A percentile compares a stretch with the other conserved stretches of the same genome.
phyloP scores from a whole-genome alignment of 2,797 vertebrate genomes.

The Enteromius fasciolatus region DNA sequence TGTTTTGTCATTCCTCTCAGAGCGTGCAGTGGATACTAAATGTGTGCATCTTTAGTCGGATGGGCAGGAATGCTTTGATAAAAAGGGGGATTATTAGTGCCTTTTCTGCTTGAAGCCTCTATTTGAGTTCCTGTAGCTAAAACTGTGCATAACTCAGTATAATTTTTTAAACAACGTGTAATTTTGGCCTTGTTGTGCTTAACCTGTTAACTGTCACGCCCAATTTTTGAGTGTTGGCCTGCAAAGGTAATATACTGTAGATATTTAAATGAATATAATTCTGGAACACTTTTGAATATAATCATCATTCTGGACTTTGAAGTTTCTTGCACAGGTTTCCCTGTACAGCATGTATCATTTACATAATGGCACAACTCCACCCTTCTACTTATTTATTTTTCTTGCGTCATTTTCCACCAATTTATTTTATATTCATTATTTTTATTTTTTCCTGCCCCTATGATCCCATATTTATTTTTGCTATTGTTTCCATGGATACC shows the following conservation, averaged over 20 bases:
- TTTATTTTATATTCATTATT: not conserved
- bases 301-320: no score
- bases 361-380: not conserved
- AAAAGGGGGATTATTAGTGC: not conserved
- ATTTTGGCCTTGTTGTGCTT: not conserved
- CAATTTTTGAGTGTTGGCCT: no score
- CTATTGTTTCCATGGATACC: conserved; percentile 23
- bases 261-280: no score
- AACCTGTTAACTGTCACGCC: no score
- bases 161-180: not conserved
- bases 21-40: not conserved
- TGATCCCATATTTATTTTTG: conserved; percentile 15
- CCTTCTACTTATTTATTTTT: not conserved
- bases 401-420: not conserved
- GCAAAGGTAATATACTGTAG: no score
- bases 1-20: not conserved
- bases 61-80: conserved; percentile 1
- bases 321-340: not conserved
- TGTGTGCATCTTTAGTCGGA: not conserved
- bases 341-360: not conserved
- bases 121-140: not conserved
- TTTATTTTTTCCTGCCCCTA: not conserved
- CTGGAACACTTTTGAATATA: no score
- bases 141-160: not conserved
- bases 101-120: not conserved